phyloP scores from a whole-genome alignment of 2,888 invertebrate genomes.

The Dicranocentrus wangi region DNA sequence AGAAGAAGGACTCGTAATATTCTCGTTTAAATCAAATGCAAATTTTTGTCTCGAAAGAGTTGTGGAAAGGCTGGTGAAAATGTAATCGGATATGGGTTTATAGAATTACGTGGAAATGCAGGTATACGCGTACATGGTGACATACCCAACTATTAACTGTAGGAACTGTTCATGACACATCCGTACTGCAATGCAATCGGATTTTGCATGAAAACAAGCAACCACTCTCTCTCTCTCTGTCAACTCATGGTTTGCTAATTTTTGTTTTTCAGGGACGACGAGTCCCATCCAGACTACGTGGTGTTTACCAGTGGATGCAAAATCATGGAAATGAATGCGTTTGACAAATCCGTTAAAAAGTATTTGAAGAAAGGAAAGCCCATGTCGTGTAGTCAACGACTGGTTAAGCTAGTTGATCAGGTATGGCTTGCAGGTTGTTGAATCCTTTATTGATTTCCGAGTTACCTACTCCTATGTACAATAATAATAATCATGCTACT shows the following conservation, averaged over 20 bases:
- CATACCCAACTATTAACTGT: too few relatives aligned
- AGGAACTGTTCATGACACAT: too few relatives aligned
- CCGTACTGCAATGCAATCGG: too few relatives aligned
- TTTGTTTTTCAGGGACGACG: conserved; percentile 40
- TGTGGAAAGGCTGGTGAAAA: too few relatives aligned
- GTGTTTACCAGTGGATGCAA: conserved; percentile 66
- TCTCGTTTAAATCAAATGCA: too few relatives aligned
- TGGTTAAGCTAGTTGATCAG: conserved; percentile 42
- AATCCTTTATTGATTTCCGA: background rate
- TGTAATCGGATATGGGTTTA: too few relatives aligned
- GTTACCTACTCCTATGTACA: background rate
- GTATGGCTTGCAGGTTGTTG: conserved; percentile 6
- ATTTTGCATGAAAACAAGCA: too few relatives aligned
- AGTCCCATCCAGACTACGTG: conserved; percentile 57
- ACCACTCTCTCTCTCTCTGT: too few relatives aligned
- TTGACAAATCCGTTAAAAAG: conserved; percentile 62
- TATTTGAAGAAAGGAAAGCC: conserved; percentile 53
- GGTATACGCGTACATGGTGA: too few relatives aligned
- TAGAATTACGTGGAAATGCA: too few relatives aligned
- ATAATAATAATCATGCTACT: background rate
- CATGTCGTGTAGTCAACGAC: conserved; percentile 44
- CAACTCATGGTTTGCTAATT: background rate
- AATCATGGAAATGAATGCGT: conserved; percentile 70
- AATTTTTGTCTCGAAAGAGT: too few relatives aligned
- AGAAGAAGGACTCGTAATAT: too few relatives aligned